These are phyloP conservation scores for Philonicus albiceps DNA, from an alignment of 2,888 invertebrate species.

Conservation along the genomic window DNA sequence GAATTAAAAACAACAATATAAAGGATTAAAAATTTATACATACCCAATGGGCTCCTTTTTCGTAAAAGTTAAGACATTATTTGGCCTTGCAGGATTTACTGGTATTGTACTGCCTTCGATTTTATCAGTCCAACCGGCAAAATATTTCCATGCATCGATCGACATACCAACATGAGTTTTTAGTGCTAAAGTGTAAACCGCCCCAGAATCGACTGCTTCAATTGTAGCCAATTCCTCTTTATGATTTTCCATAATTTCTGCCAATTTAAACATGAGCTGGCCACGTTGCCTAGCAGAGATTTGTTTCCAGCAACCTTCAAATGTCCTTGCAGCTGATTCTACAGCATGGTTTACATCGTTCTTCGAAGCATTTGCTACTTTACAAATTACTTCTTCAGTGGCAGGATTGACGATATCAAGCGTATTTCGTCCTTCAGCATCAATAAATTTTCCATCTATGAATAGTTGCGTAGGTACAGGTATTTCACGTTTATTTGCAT, in stretches of 20 bases:
- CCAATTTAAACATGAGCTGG: slow-evolving; percentile 81
- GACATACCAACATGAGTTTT: slow-evolving; percentile 99
- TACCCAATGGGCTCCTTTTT: slow-evolving; percentile 89
- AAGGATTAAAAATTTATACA: slow-evolving; percentile 51
- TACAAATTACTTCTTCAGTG: slow-evolving; percentile 81
- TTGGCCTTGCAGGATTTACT: slow-evolving; percentile 90
- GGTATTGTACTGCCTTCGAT: slow-evolving; percentile 93
- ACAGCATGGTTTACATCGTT: slow-evolving; percentile 90
- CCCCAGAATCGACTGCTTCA: slow-evolving; percentile 93
- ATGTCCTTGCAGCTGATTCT: slow-evolving; percentile 85
- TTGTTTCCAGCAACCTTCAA: slow-evolving; percentile 93
- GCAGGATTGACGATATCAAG: slow-evolving; percentile 82
- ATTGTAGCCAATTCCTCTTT: slow-evolving; percentile 95
- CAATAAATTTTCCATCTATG: slow-evolving; percentile 88
- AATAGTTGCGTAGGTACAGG: slow-evolving; percentile 90
- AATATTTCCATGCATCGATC: slow-evolving; percentile 95
- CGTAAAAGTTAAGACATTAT: slow-evolving; percentile 87
- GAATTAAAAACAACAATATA: neutral
- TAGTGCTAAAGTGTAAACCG: slow-evolving; percentile 93
- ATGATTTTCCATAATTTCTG: slow-evolving; percentile 93
- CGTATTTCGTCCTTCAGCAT: slow-evolving; percentile 73
- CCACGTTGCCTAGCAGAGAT: slow-evolving; percentile 93
- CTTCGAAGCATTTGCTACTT: slow-evolving; percentile 75
- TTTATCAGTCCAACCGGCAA: slow-evolving; percentile 97
- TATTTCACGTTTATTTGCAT: slow-evolving; percentile 84